Base-by-base conservation (phyloP, 2,888 invertebrate species). In the Diplazon laetatorius region DNA sequence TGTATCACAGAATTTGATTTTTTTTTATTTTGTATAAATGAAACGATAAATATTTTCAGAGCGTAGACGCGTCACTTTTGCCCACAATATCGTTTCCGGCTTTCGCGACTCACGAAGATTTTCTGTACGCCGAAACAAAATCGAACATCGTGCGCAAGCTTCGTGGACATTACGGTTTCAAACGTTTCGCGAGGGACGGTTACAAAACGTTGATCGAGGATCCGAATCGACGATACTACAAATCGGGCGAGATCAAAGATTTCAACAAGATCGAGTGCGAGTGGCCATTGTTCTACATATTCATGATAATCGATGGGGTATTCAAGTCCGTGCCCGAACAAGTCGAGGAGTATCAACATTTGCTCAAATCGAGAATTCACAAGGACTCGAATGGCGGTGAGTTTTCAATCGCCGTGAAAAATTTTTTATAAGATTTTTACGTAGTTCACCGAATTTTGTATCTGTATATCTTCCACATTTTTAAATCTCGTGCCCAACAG, bases 251-350 rank as follows among this genome's bases (percentile, higher is more conserved):
- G 92, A 94, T 98, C 1, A 98, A 97, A 91, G 95, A 97, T 87
- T 99, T 98, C 92, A 98, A 99, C 88, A 96, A 96, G 50, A 94
- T 99, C 12, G 99, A 99, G 92, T 97, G 97, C 82, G 99, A 99
- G 91, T 99, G 99, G 98, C 99, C 99, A 0, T 91, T 99, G 62
- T 99, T 99, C 91, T 98, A 96, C 88, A 95, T 98, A 50, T 96
- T 96, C 90, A 96, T 99, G 95, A 96, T 99, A 59, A 97, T 99
- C 83, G 99, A 99, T 90, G 98, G 99, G 9, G 96, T 97, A 60
- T 97, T 97, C 89, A 95, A 96, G 86, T 95, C 96, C 16, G 92
- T 97, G 81, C 95, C 96, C 2, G 96, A 97, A 66, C 97, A 98
- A 92, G 96, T 97, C n/a, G 95, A 97, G 80, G 96, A 97, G 88